A percentile compares a stretch with the other conserved stretches of the same genome.
These are phyloP conservation scores for Danaus melanippus DNA, from an alignment of 1,140 invertebrate genomes.

Conservation along the genomic window DNA sequence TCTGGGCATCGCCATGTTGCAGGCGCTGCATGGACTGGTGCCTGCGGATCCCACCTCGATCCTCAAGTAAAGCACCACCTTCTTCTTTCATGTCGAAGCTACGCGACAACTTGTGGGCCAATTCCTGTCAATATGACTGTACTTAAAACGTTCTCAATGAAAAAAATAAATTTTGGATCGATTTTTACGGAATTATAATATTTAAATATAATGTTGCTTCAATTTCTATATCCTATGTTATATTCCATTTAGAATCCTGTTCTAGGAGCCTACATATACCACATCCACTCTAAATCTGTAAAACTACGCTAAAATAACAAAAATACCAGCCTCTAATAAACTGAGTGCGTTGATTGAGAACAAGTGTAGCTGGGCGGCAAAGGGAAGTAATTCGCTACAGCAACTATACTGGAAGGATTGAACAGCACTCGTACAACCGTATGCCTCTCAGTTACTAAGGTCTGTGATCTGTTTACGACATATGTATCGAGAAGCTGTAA, in stretches of 20 bases:
- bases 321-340: slow-evolving; percentile 63
- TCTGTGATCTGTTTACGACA: slow-evolving; percentile 55
- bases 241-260: no score
- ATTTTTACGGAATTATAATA: no score
- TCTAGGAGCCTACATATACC: slow-evolving; percentile 33
- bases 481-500: slow-evolving; percentile 68
- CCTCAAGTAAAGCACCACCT: slow-evolving; percentile 80
- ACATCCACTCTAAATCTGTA: slow-evolving; percentile 58
- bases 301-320: slow-evolving; percentile 61
- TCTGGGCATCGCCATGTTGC: slow-evolving; percentile 73
- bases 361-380: slow-evolving; percentile 60
- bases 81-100: slow-evolving; percentile 91
- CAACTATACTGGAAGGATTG: slow-evolving; percentile 18
- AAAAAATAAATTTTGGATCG: no score
- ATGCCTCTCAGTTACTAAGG: slow-evolving; percentile 63
- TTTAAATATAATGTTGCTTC: no score
- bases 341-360: slow-evolving; percentile 49
- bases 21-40: slow-evolving; percentile 81
- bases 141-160: slow-evolving; percentile 14
- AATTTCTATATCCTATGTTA: no score
- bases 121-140: slow-evolving; percentile 74
- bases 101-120: slow-evolving; percentile 86
- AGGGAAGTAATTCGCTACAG: slow-evolving; percentile 43
- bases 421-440: slow-evolving; percentile 40
- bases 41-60: slow-evolving; percentile 71